Base-by-base conservation (phyloP, 2,888 invertebrate species). In the Rhaphigaster nebulosa region DNA sequence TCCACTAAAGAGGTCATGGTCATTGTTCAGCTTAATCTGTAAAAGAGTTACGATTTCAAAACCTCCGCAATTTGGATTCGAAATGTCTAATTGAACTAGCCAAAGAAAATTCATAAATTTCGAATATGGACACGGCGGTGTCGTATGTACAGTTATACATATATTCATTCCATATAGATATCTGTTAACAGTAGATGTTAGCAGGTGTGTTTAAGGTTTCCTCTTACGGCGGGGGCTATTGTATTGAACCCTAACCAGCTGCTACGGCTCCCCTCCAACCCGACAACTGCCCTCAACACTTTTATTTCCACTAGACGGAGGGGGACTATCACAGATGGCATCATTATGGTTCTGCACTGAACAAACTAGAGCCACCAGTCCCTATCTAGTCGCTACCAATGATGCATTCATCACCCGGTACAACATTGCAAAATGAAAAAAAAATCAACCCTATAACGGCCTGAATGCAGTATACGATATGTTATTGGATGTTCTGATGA, bases 231-330 rank as follows among this genome's bases (percentile, higher is more conserved):
- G 29, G 65, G 65, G 15, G 29, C 29, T 15, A 65, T 65, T 65
- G 65, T 65, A 29, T 15, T 29, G 65, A 65, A 29, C 65, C 65
- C 65, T 65, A 65, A 65, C 29, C 65, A 65, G 65, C 65, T 65
- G 65, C 65, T 4, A n/a, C 60, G 13, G 15, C 15, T 5, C 65
- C 29, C 65, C 65, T 65, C 26, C 60, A 3, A n/a, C n/a, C 60
- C 60, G 60, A 60, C 60, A 60, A 65, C 65, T 65, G 65, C 65
- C 65, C 65, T 65, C 65, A 65, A 65, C 65, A 65, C 65, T 65
- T 65, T 29, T 65, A 65, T 65, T 15, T 29, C 65, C 65, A 65
- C 15, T 12, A 1, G 29, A 15, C 18, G 1, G 29, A 29, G 29
- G 65, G 65, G 65, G n/a, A 2, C n/a, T 13, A 29, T 65, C 65